These are phyloP conservation scores for Acipenser oxyrinchus DNA, from an alignment of 2,797 vertebrate species.

Conservation along the genomic window DNA sequence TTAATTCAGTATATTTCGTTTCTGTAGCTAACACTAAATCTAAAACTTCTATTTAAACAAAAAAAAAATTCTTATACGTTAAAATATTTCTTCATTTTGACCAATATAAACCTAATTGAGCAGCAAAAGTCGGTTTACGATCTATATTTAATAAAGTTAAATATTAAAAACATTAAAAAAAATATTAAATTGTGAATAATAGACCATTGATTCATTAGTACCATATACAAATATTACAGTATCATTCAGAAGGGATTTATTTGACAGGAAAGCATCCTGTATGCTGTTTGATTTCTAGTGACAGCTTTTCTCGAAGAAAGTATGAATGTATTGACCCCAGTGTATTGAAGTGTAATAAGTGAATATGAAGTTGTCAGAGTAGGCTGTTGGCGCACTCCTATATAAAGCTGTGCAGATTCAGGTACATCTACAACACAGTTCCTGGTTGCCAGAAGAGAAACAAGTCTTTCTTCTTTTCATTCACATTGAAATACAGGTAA, in stretches of 20 bases:
- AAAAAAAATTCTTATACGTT: no score
- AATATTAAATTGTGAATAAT: no score
- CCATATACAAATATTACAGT: no score
- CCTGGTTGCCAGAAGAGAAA: slow-evolving; percentile 28
- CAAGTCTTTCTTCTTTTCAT: slow-evolving; percentile 18
- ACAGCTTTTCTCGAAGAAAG: slow-evolving; percentile 39
- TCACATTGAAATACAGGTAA: slow-evolving; percentile 42
- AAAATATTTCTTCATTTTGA: no score
- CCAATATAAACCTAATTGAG: no score
- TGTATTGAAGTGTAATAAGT: slow-evolving; percentile 25
- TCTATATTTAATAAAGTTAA: no score
- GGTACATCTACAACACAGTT: slow-evolving; percentile 44
- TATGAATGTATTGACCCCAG: slow-evolving; percentile 26
- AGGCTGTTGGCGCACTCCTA: slow-evolving; percentile 38
- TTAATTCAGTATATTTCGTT: no score
- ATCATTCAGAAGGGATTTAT: slow-evolving; percentile 26
- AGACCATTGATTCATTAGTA: no score
- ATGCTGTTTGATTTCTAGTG: slow-evolving; percentile 33
- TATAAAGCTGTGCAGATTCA: slow-evolving; percentile 48
- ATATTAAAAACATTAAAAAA: no score
- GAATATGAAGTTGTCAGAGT: slow-evolving; percentile 46
- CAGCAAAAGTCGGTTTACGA: no score
- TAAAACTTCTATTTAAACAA: no score
- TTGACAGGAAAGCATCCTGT: slow-evolving; percentile 41
- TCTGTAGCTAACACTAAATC: no score